Conservation (phyloP, 2,888 invertebrate genomes). For the Megalurothrips usitatus region DNA sequence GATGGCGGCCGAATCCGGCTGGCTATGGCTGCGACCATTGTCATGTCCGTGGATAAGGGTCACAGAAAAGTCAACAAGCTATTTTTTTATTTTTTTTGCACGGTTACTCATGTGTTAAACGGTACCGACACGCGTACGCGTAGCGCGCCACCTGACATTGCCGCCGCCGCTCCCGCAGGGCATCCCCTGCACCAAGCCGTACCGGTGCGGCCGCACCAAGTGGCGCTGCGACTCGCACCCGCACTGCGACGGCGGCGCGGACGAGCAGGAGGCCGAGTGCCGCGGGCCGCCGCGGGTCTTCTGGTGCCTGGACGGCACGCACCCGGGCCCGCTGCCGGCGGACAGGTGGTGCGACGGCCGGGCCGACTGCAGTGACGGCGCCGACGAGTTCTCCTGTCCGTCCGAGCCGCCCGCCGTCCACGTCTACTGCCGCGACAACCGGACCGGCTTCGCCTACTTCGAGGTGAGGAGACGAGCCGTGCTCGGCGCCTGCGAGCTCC, state of each 20-base stretch:
- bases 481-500: too few relatives aligned
- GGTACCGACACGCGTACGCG: too few relatives aligned
- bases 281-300: slow-evolving; percentile 48
- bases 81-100: too few relatives aligned
- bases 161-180: too few relatives aligned
- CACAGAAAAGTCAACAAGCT: too few relatives aligned
- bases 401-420: slow-evolving; percentile 30
- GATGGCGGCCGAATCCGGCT: too few relatives aligned
- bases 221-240: slow-evolving; percentile 75
- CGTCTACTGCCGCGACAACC: slow-evolving; percentile 22
- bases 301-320: slow-evolving; percentile 62
- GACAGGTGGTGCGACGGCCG: slow-evolving; percentile 71
- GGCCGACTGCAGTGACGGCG: slow-evolving; percentile 47
- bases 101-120: too few relatives aligned
- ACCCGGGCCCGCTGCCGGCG: slow-evolving; percentile 67
- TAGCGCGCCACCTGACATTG: too few relatives aligned
- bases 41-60: too few relatives aligned
- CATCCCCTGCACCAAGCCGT: not conserved
- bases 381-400: slow-evolving; percentile 44
- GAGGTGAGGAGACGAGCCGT: not conserved
- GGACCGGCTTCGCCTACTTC: not conserved
- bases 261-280: slow-evolving; percentile 58
- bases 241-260: slow-evolving; percentile 82
- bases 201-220: slow-evolving; percentile 10
- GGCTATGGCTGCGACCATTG: too few relatives aligned